Evolutionary conservation across 2,797 vertebrate genomes (phyloP).

Genomic region (Molothrus aeneus): DNA sequence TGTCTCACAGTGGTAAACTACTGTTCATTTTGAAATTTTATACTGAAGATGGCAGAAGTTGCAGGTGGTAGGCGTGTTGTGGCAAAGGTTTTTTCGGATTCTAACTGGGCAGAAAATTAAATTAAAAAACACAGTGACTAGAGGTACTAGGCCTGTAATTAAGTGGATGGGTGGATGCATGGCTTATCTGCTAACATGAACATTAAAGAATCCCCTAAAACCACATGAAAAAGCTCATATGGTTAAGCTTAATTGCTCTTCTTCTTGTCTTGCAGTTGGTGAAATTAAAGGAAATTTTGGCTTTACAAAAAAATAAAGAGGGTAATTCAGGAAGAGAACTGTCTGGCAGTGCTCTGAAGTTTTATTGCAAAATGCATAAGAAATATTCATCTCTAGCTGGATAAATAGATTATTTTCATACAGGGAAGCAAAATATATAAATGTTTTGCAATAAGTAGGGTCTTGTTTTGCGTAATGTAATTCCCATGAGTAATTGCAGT

Average conservation of each 20-base stretch:
- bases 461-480: background rate
- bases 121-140: conserved; percentile 36
- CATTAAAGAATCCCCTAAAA: conserved; percentile 50
- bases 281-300: conserved; percentile 55
- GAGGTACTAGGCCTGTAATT: conserved; percentile 51
- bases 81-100: conserved; percentile 35
- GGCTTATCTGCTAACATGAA: conserved; percentile 53
- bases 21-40: background rate
- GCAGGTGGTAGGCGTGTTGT: conserved; percentile 13
- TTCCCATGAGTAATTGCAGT: conserved; percentile 23
- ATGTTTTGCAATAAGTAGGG: conserved; percentile 18
- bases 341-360: background rate
- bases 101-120: conserved; percentile 41
- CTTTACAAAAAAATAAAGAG: background rate
- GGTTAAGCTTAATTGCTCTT: conserved; percentile 37
- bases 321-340: background rate
- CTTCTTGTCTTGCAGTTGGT: conserved; percentile 32
- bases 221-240: conserved; percentile 25
- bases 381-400: background rate
- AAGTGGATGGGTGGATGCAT: conserved; percentile 48
- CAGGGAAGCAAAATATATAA: background rate
- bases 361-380: background rate
- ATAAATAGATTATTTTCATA: conserved; percentile 22
- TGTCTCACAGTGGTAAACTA: background rate
- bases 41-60: background rate